These are phyloP conservation scores for Calosoma granatense DNA, from an alignment of 1,140 invertebrate species.

Conservation along the genomic window DNA sequence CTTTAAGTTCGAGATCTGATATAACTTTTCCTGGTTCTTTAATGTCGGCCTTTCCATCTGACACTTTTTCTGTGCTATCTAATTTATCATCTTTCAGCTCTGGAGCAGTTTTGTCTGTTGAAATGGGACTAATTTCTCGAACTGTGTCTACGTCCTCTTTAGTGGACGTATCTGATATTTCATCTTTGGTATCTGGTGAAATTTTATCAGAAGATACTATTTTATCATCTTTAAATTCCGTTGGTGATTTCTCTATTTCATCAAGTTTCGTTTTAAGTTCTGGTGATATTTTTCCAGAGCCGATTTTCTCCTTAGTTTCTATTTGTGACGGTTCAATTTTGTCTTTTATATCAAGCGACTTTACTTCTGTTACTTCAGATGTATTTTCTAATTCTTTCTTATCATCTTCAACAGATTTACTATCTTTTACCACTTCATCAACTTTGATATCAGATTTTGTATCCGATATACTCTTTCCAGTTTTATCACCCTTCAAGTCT, in stretches of 20 bases:
- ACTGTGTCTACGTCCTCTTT: not conserved
- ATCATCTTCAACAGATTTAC: not conserved
- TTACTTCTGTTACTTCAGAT: not conserved
- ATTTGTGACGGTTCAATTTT: no score
- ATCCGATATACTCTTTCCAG: conserved; percentile 2
- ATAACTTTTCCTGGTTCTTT: conserved; percentile 7
- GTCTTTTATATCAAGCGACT: no score
- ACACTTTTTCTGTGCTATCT: no score
- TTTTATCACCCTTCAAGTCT: conserved; percentile 10
- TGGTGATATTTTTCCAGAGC: conserved; percentile 13
- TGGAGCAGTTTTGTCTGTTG: not conserved
- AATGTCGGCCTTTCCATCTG: no score
- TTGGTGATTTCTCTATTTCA: no score
- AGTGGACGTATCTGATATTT: conserved; percentile 6
- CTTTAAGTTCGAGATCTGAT: no score
- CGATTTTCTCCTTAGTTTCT: no score
- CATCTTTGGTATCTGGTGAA: conserved; percentile 9
- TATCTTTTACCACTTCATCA: no score
- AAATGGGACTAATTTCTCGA: not conserved
- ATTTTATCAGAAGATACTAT: not conserved
- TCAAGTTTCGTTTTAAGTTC: conserved; percentile 6
- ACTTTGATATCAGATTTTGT: not conserved
- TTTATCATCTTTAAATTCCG: no score
- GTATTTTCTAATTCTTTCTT: not conserved
- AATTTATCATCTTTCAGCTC: not conserved